Percentiles rank a stretch among this genome's conserved stretches.
These are phyloP conservation scores for Synanthedon formicaeformis DNA, from an alignment of 2,888 invertebrate species.

Conservation along the genomic window DNA sequence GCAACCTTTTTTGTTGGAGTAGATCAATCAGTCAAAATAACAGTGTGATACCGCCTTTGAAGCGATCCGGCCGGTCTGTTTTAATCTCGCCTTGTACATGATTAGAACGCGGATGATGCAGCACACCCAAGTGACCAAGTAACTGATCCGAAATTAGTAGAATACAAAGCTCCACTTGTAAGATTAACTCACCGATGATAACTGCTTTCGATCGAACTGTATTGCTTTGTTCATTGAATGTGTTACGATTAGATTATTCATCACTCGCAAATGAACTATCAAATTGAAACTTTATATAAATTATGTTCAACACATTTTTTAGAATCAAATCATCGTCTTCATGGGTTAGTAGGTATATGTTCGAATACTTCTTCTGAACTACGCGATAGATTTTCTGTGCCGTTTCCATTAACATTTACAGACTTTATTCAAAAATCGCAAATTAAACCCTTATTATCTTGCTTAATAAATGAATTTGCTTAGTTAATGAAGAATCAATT, in stretches of 20 bases:
- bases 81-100: constrained; percentile 68
- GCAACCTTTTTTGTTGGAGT: constrained; percentile 59
- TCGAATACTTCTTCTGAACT: too few species aligned
- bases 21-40: constrained; percentile 72
- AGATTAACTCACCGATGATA: constrained; percentile 26
- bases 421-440: too few species aligned
- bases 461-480: too few species aligned
- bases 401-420: too few species aligned
- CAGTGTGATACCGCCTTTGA: constrained; percentile 72
- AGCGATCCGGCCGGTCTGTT: constrained; percentile 64
- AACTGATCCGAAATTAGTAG: constrained; percentile 59
- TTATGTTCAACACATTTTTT: too few species aligned
- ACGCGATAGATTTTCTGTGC: too few species aligned
- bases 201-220: not conserved
- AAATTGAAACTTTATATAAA: too few species aligned
- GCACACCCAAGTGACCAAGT: constrained; percentile 57
- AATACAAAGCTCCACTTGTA: constrained; percentile 38
- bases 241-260: not conserved
- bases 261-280: too few species aligned
- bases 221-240: not conserved
- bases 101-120: constrained; percentile 68
- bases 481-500: too few species aligned
- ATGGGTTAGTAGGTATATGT: too few species aligned
- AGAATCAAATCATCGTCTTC: too few species aligned
- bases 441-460: too few species aligned